Evolutionary conservation across 2,797 vertebrate species (phyloP).

Genomic region (Eutrigla gurnardus): DNA sequence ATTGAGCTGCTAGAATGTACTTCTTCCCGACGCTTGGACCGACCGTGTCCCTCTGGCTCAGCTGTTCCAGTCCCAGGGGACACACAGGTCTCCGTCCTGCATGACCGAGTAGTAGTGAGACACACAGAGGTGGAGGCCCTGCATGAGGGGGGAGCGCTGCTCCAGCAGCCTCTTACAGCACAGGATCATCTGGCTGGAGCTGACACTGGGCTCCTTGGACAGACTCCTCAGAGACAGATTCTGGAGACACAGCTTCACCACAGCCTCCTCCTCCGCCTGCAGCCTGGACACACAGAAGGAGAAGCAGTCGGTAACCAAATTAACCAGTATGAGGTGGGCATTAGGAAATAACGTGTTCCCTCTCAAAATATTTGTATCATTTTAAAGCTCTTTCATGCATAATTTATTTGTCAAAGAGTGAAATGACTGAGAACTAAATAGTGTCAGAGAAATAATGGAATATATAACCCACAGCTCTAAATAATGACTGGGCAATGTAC

Average conservation of each 20-base stretch:
- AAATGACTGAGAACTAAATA: too few species aligned
- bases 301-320: background rate
- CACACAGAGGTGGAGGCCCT: conserved; percentile 89
- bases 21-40: background rate
- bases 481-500: too few species aligned
- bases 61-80: conserved; percentile 97
- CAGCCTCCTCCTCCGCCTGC: conserved; percentile 85
- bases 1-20: background rate
- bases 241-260: conserved; percentile 82
- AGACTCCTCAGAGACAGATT: conserved; percentile 87
- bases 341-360: too few species aligned
- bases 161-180: conserved; percentile 90
- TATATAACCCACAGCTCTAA: too few species aligned
- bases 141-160: conserved; percentile 82
- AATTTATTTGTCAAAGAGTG: too few species aligned
- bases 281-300: conserved; percentile 80
- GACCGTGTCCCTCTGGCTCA: conserved; percentile 58
- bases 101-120: conserved; percentile 95
- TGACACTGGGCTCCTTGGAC: conserved; percentile 92
- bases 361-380: too few species aligned
- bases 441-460: too few species aligned
- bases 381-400: too few species aligned
- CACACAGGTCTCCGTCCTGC: conserved; percentile 95
- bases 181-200: conserved; percentile 90
- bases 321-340: background rate